Conservation (phyloP, 2,888 invertebrate genomes). For the Mongoloraphidia duomilia region DNA sequence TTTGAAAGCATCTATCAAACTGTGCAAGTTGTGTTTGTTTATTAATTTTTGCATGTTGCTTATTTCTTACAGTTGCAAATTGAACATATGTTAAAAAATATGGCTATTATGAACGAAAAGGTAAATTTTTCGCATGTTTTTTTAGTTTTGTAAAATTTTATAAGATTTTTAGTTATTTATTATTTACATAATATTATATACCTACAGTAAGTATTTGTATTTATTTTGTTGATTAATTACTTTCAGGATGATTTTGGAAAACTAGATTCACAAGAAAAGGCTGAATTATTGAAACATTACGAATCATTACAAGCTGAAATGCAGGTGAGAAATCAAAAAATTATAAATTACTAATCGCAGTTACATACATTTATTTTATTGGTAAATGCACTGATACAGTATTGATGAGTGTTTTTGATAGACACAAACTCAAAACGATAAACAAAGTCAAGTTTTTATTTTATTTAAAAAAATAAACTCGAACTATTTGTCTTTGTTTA, state of each 20-base stretch:
- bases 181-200: too few species aligned
- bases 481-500: too few species aligned
- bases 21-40: conserved; percentile 14
- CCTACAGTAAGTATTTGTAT: too few species aligned
- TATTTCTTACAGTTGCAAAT: conserved; percentile 32
- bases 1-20: not conserved
- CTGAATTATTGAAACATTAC: conserved; percentile 55
- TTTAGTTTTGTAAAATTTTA: not conserved
- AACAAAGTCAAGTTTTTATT: too few species aligned
- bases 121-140: conserved; percentile 23
- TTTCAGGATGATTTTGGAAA: conserved; percentile 23
- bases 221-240: too few species aligned
- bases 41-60: conserved; percentile 18
- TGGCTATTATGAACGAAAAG: conserved; percentile 35
- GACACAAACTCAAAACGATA: too few species aligned
- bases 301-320: conserved; percentile 54
- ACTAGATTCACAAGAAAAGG: conserved; percentile 47
- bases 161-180: too few species aligned
- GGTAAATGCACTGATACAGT: too few species aligned
- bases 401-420: too few species aligned
- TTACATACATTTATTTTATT: too few species aligned
- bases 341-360: too few species aligned
- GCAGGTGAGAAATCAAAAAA: conserved; percentile 36
- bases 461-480: too few species aligned
- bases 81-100: conserved; percentile 36